These are phyloP conservation scores for Heteromyza rotundicornis DNA, from an alignment of 2,888 invertebrate species.

Conservation along the genomic window DNA sequence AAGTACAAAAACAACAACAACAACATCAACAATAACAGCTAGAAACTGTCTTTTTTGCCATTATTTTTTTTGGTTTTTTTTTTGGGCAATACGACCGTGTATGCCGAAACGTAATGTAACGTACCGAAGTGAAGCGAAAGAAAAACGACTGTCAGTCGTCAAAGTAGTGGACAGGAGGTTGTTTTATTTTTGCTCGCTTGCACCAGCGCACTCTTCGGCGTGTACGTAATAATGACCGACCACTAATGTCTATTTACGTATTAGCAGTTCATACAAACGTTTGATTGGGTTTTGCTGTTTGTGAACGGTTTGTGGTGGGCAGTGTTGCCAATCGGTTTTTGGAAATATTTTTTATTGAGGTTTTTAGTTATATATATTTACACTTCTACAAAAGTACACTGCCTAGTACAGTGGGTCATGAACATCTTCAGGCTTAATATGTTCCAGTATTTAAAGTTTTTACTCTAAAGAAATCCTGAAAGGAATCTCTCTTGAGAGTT, in stretches of 20 bases:
- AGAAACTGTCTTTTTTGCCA: constrained; percentile 6
- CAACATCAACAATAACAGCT: constrained; percentile 11
- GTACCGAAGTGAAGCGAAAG: constrained; percentile 7
- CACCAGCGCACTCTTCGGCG: too few species aligned
- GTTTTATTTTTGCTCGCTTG: too few species aligned
- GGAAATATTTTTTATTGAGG: too few species aligned
- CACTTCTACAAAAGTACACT: too few species aligned
- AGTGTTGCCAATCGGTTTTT: background rate
- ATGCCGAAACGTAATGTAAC: background rate
- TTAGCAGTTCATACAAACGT: constrained; percentile 44
- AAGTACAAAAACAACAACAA: constrained; percentile 15
- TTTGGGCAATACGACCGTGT: background rate
- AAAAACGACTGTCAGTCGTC: constrained; percentile 22
- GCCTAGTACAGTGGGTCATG: too few species aligned
- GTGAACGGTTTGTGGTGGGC: too few species aligned
- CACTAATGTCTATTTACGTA: constrained; percentile 41
- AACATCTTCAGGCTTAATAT: too few species aligned
- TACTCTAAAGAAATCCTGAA: too few species aligned
- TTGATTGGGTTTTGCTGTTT: constrained; percentile 16
- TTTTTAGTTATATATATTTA: too few species aligned
- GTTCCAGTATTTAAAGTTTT: too few species aligned
- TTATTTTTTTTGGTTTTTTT: background rate
- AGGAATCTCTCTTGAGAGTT: too few species aligned
- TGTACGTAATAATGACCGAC: constrained; percentile 9
- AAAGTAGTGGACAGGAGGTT: constrained; percentile 7